Base-by-base conservation (phyloP, 2,888 invertebrate genomes). In the Plebejus anna region DNA sequence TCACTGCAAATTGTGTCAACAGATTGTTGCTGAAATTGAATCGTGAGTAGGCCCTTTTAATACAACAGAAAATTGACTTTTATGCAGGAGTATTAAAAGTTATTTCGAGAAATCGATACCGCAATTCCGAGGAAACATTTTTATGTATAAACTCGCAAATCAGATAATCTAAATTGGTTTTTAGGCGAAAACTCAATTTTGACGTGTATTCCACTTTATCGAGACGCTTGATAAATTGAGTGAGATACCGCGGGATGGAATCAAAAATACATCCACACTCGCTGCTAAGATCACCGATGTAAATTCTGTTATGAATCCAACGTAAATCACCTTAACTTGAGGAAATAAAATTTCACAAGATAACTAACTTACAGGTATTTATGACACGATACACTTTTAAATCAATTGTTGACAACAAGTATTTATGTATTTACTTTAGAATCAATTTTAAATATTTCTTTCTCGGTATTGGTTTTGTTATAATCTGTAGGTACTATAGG, bases 141-240 rank as follows among this genome's bases (percentile, higher is more conserved):
- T 81, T 83, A 81, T 88, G 87, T 86, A 89, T 87, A 90, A 88
- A 88, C 88, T 90, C 87, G 84, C 88, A 89, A 90, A 91, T 91
- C 91, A 88, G 92, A 92, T 92, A 91, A 92, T 92, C 90, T 89
- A 89, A 92, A 92, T 91, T 91, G 92, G 89, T 90, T 92, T 90
- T 90, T 91, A 91, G 90, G 88, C 89, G 91, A 86, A 89, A 90
- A 91, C 90, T 91, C 92, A 88, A 90, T 91, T 92, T 88, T 90
- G 90, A 89, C 90, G 88, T 89, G 90, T 90, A 91, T 89, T 88
- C 87, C 88, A 86, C 88, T 90, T 90, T 90, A 90, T 91, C 91
- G 89, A 83, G 85, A 85, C 84, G 82, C 82, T 83, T 86, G 92
- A 91, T 92, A 92, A 92, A 92, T 92, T 91, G 92, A 85, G 83